Percentiles rank a stretch among this genome's conserved stretches.
phyloP scores from a whole-genome alignment of 2,113 vertebrate genomes.

The Podarcis muralis region DNA sequence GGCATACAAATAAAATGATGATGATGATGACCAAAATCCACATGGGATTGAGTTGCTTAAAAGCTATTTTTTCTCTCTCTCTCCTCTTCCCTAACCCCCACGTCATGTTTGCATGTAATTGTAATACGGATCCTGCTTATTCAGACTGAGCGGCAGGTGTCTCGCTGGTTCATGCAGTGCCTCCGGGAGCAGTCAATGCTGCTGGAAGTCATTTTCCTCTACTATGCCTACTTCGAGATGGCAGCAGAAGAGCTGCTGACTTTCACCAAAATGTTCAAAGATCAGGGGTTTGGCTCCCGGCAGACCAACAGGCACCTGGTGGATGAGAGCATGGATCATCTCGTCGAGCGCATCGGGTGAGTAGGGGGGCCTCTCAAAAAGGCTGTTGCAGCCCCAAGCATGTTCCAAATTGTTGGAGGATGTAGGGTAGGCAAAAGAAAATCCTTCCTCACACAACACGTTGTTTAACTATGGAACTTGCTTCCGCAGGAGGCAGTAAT shows the following conservation, averaged over 20 bases:
- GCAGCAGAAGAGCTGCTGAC: slow-evolving; percentile 83
- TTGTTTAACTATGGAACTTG: no score
- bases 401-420: no score
- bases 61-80: no score
- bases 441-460: no score
- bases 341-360: slow-evolving; percentile 94
- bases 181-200: slow-evolving; percentile 94
- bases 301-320: slow-evolving; percentile 95
- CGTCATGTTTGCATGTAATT: neutral
- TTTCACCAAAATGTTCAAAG: slow-evolving; percentile 93
- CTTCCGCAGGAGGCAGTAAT: no score
- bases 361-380: neutral
- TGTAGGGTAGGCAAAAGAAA: no score
- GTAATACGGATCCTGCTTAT: neutral
- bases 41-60: no score
- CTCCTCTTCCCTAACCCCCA: no score
- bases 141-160: slow-evolving; percentile 94
- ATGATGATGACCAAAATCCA: no score
- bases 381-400: neutral
- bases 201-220: slow-evolving; percentile 95
- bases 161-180: slow-evolving; percentile 94
- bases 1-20: no score
- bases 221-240: slow-evolving; percentile 98
- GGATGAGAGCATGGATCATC: slow-evolving; percentile 91
- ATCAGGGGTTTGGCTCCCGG: slow-evolving; percentile 91